Evolutionary conservation across 2,797 vertebrate genomes (phyloP), one percentile per base, ranked within the genome.

Genomic region (Leptoclinus maculatus): DNA sequence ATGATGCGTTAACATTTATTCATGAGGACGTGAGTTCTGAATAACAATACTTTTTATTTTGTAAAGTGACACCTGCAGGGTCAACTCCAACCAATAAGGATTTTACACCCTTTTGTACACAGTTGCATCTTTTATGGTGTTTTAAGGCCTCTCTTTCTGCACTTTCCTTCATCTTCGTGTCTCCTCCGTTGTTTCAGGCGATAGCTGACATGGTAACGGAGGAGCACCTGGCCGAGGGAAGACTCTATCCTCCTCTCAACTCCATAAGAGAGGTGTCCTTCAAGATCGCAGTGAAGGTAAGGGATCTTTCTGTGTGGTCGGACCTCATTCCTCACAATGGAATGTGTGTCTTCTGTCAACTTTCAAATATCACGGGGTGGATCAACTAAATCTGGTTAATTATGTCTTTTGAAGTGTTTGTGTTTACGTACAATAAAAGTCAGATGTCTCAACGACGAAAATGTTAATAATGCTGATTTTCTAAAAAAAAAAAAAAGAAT

Each of bases 221-320:
- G 81, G 95, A 98, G 81, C 59, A 99, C 84, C 93, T 99, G 86
- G 96, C 96, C 0, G 98, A 99, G 87, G 98, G 98, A 64, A 94
- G 98, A 83, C 94, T 99, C 13, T 99, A 99, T 83, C 98, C 98
- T 10, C 98, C 98, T 5, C 95, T 99, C 75, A 95, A 74, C 80
- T 95, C 85, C 90, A 99, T 99, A 74, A 95, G 97, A 94, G 97
- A 99, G 21, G 97, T 99, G 78, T 99, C 98, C 89, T 95, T 99
- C 88, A 99, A 97, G 95, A 99, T 99, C 0, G 98, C 98, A 21
- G 93, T 97, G 68, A 97, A 97, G 95, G 98, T 99, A 86, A 25
- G 81, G 39, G 27, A 38, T n/a, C 10, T 39, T 16, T 34, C 13
- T 13, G 1, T 66, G 21, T 10, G 19, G 2, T 59, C 17, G 1